A percentile compares a stretch with the other conserved stretches of the same genome.
Evolutionary conservation across 2,113 vertebrate genomes (phyloP).

Genomic region (Rhea pennata): DNA sequence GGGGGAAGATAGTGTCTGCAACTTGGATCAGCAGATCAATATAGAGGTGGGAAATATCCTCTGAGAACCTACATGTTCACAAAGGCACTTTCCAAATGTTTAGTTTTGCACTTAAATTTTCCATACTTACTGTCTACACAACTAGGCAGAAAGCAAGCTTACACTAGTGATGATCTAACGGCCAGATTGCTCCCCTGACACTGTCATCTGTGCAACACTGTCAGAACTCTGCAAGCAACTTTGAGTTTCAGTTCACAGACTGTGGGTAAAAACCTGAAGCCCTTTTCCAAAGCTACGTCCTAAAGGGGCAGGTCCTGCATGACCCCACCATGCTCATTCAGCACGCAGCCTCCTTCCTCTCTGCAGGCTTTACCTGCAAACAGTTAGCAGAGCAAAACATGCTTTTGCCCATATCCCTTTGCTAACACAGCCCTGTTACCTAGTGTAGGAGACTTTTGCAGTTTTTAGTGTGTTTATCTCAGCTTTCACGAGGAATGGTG

Average conservation of each 20-base stretch:
- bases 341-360: background rate
- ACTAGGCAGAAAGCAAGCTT: conserved; percentile 35
- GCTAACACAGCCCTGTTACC: background rate
- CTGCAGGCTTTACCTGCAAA: background rate
- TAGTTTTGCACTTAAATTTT: background rate
- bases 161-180: background rate
- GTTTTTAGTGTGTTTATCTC: background rate
- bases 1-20: background rate
- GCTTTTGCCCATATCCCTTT: background rate
- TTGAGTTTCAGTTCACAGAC: background rate
- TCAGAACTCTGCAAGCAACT: conserved; percentile 20
- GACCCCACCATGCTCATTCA: background rate
- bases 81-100: background rate
- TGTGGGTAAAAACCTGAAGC: conserved; percentile 1
- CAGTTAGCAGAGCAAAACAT: background rate
- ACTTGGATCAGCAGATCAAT: conserved; percentile 23
- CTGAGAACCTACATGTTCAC: background rate
- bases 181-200: background rate
- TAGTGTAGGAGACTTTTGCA: background rate
- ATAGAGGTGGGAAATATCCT: conserved; percentile 36
- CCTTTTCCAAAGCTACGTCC: conserved; percentile 24
- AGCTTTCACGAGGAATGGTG: background rate
- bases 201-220: background rate
- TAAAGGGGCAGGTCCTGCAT: background rate
- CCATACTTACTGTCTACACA: conserved; percentile 2